phyloP scores from a whole-genome alignment of 2,113 vertebrate species.

The Anser brachyrhynchus region DNA sequence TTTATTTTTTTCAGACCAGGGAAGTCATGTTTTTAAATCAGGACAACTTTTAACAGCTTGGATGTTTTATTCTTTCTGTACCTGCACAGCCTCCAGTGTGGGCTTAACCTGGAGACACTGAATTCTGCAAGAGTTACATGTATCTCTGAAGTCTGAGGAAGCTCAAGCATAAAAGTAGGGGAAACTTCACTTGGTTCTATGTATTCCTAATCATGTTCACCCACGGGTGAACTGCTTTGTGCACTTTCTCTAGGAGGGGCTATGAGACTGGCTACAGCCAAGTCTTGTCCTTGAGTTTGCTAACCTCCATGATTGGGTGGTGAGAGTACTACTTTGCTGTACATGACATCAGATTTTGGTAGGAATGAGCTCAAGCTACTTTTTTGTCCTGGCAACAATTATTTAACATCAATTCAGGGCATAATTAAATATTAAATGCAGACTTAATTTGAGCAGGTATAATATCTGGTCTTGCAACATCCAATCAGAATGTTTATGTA shows the following conservation, averaged over 20 bases:
- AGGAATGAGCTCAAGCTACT: neutral
- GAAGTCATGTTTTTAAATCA: neutral
- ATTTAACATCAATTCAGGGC: neutral
- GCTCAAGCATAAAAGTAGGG: neutral
- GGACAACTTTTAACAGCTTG: neutral
- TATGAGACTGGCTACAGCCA: neutral
- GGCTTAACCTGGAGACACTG: neutral
- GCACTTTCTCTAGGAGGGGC: neutral
- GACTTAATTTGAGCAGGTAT: neutral
- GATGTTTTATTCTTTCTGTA: neutral
- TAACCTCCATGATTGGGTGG: neutral
- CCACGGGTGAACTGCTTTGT: neutral
- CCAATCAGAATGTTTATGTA: neutral
- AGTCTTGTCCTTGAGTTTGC: neutral
- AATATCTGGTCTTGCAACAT: neutral
- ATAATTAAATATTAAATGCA: neutral
- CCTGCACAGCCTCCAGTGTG: neutral
- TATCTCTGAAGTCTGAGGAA: neutral
- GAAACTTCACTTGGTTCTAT: neutral
- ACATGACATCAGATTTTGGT: neutral
- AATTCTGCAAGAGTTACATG: neutral
- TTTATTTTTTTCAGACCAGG: neutral
- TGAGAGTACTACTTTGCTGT: rapidly evolving
- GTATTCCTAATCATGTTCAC: neutral
- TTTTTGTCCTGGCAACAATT: neutral